These are phyloP conservation scores for Strix uralensis DNA, from an alignment of 2,113 vertebrate species.

Conservation along the genomic window DNA sequence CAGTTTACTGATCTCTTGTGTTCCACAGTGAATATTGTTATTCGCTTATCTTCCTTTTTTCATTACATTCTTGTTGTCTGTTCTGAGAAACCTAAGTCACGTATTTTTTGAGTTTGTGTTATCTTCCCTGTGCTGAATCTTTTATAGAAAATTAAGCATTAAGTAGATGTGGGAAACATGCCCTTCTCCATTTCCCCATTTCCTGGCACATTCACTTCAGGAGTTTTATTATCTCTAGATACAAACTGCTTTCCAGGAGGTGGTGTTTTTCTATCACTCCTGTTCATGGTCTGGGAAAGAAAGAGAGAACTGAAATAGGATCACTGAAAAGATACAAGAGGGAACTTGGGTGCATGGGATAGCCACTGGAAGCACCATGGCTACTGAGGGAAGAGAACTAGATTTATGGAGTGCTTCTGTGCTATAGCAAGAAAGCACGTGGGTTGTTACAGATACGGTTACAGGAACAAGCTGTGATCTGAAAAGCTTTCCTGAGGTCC, in stretches of 20 bases:
- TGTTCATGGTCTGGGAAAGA: neutral
- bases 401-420: neutral
- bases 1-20: neutral
- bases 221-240: neutral
- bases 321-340: neutral
- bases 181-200: neutral
- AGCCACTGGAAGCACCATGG: neutral
- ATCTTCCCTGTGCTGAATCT: neutral
- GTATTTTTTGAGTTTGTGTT: neutral
- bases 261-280: neutral
- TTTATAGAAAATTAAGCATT: neutral
- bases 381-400: neutral
- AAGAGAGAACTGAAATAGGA: neutral
- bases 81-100: neutral
- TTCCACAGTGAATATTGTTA: neutral
- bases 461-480: neutral
- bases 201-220: neutral
- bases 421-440: neutral
- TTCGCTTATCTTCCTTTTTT: neutral
- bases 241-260: neutral
- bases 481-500: conserved; percentile 6
- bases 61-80: neutral
- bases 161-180: neutral
- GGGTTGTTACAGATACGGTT: neutral
- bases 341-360: neutral